phyloP scores from a whole-genome alignment of 2,113 vertebrate genomes.

The Hemichromis elongatus region DNA sequence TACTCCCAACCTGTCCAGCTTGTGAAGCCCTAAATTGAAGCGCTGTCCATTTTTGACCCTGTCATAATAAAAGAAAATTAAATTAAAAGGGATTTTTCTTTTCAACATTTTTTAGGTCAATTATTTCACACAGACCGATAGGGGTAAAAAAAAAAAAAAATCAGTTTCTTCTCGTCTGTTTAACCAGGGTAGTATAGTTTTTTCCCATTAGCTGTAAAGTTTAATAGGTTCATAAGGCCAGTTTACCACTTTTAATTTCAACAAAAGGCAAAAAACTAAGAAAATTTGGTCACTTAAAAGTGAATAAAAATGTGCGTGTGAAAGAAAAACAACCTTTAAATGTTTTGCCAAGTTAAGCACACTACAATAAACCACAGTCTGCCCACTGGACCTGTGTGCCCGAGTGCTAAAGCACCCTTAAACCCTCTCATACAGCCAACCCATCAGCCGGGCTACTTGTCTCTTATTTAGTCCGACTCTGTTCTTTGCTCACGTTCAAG shows the following conservation, averaged over 20 bases:
- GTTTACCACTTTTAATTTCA: not conserved
- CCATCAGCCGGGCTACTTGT: constrained; percentile 11
- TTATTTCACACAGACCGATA: not conserved
- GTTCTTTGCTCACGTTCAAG: constrained; percentile 42
- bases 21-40: not conserved
- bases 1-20: not conserved
- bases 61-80: not conserved
- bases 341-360: not conserved
- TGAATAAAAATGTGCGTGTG: not conserved
- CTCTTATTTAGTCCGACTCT: constrained; percentile 13
- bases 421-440: constrained; percentile 1
- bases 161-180: not conserved
- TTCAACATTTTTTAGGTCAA: not conserved
- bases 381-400: not conserved
- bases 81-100: not conserved
- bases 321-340: not conserved
- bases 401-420: constrained; percentile 17
- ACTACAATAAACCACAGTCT: not conserved
- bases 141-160: not conserved
- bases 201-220: not conserved
- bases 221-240: not conserved
- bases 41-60: accelerated
- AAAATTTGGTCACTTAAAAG: not conserved
- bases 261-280: not conserved
- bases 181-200: not conserved